phyloP scores from a whole-genome alignment of 2,888 invertebrate species.

The Xestia xanthographa region DNA sequence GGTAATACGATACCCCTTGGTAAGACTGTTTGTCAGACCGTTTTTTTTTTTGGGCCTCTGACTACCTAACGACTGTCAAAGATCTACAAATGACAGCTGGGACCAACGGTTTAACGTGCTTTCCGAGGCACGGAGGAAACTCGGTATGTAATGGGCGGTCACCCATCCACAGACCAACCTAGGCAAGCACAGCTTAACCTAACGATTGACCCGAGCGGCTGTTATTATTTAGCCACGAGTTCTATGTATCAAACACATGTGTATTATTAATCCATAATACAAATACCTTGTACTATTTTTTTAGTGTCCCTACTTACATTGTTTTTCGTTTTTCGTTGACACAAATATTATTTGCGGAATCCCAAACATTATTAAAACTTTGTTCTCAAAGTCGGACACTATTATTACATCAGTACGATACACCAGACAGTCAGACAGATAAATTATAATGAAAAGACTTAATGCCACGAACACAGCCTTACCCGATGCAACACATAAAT shows the following conservation, averaged over 20 bases:
- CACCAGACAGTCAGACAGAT: conserved; percentile 33
- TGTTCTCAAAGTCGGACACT: conserved; percentile 23
- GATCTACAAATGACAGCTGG: too few species aligned
- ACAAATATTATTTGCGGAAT: conserved; percentile 15
- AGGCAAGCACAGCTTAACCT: too few species aligned
- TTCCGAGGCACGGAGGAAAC: too few species aligned
- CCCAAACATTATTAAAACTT: conserved; percentile 1
- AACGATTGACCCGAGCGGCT: too few species aligned
- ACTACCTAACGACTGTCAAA: too few species aligned
- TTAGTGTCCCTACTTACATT: not conserved
- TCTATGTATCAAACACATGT: not conserved
- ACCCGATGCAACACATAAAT: conserved; percentile 31
- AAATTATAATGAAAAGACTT: conserved; percentile 29
- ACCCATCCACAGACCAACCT: too few species aligned
- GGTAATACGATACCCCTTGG: too few species aligned
- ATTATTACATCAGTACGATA: conserved; percentile 37
- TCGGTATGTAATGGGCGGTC: too few species aligned
- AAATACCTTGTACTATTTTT: not conserved
- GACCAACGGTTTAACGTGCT: too few species aligned
- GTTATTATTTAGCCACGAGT: not conserved
- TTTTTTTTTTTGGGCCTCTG: too few species aligned
- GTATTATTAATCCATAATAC: not conserved
- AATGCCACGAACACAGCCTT: conserved; percentile 20
- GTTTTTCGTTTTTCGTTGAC: not conserved
- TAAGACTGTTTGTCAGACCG: too few species aligned